Evolutionary conservation across 2,113 vertebrate species (phyloP).

Genomic region (Grantiella picta): DNA sequence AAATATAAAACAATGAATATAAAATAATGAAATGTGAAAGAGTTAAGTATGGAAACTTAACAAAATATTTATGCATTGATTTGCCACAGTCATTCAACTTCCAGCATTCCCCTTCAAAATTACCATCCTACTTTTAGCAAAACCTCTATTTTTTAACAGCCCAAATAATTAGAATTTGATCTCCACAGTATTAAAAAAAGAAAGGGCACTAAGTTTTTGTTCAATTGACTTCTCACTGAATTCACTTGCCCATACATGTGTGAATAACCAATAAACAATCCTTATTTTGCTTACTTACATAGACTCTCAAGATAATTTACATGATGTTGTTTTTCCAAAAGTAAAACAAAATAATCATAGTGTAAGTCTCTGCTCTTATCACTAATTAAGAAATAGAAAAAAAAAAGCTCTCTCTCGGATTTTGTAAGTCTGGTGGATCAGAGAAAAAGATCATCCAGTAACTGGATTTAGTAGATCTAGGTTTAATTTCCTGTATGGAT

Average conservation of each 20-base stretch:
- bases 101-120: background rate
- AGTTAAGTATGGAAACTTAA: background rate
- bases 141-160: background rate
- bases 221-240: background rate
- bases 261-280: background rate
- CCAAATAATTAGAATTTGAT: background rate
- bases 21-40: background rate
- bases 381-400: background rate
- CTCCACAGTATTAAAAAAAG: background rate
- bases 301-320: background rate
- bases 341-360: background rate
- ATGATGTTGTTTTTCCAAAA: background rate
- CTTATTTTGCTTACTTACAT: background rate
- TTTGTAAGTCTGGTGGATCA: background rate
- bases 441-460: background rate
- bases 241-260: background rate
- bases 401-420: background rate
- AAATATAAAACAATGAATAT: too few species aligned
- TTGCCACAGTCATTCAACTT: background rate
- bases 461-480: background rate
- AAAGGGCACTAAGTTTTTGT: background rate
- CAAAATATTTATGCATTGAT: background rate
- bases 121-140: background rate
- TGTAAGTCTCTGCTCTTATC: background rate
- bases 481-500: conserved; percentile 17